Percentiles rank a stretch among this genome's conserved stretches.
Evolutionary conservation across 2,113 vertebrate genomes (phyloP).

Genomic region (Lepidothrix coronata): DNA sequence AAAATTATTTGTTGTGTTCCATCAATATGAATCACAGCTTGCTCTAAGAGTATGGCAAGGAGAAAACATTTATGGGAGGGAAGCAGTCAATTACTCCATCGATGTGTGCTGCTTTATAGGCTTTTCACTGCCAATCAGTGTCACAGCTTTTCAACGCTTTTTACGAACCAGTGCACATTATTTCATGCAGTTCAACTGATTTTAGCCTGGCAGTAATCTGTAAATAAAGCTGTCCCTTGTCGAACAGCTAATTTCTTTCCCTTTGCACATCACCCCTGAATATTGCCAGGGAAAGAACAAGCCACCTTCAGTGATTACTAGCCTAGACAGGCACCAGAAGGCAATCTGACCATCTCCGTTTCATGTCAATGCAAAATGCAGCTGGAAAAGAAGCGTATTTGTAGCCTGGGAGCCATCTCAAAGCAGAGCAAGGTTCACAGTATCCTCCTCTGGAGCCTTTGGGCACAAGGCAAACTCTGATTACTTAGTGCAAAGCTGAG

Average conservation of each 20-base stretch:
- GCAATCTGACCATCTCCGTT: conserved; percentile 6
- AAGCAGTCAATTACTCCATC: background rate
- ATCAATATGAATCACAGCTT: background rate
- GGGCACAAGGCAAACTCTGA: background rate
- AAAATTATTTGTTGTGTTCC: background rate
- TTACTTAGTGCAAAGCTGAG: background rate
- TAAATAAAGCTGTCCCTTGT: conserved; percentile 23
- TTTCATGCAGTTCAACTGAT: background rate
- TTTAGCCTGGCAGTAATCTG: conserved; percentile 1
- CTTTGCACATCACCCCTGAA: background rate
- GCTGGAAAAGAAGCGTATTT: background rate
- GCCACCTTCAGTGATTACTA: background rate
- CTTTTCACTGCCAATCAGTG: conserved; percentile 43
- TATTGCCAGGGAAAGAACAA: background rate
- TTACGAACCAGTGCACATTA: background rate
- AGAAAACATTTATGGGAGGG: background rate
- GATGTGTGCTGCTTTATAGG: background rate
- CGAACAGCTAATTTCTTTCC: background rate
- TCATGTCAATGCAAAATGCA: background rate
- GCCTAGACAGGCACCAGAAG: conserved; percentile 30
- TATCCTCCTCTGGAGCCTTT: background rate
- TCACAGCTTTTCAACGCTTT: background rate
- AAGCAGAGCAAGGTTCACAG: background rate
- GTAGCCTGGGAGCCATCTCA: background rate
- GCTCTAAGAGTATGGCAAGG: background rate